phyloP scores from a whole-genome alignment of 2,797 vertebrate genomes.

The Paguma larvata region DNA sequence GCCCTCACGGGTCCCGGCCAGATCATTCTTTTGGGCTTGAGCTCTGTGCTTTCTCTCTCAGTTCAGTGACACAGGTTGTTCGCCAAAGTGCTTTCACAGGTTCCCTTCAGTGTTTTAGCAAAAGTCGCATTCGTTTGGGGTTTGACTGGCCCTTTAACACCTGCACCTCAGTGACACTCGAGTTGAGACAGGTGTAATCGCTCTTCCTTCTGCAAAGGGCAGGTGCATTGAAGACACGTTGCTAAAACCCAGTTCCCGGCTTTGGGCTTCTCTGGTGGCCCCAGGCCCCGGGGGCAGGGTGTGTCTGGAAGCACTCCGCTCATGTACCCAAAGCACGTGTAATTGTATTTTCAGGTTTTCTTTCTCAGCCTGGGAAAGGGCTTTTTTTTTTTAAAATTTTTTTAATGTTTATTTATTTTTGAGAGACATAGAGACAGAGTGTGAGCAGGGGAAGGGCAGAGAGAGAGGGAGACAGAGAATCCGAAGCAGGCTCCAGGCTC shows the following conservation, averaged over 20 bases:
- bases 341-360: constrained; percentile 3
- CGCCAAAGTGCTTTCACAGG: neutral
- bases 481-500: too few species aligned
- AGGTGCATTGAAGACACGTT: neutral
- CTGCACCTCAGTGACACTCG: neutral
- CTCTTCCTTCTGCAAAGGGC: neutral
- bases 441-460: too few species aligned
- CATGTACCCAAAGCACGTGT: neutral
- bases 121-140: neutral
- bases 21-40: neutral
- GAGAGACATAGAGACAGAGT: too few species aligned
- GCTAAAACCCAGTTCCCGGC: neutral
- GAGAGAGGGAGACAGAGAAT: too few species aligned
- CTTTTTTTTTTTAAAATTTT: neutral
- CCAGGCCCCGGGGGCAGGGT: neutral
- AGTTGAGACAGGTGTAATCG: neutral
- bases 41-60: neutral
- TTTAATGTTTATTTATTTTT: neutral
- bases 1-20: neutral
- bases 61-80: neutral
- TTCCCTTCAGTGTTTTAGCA: neutral
- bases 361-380: neutral
- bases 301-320: neutral
- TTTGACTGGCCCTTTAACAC: neutral
- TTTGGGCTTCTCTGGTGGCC: neutral